These are phyloP conservation scores for Eulemur rufifrons DNA, from an alignment of 2,113 vertebrate species.

Conservation along the genomic window DNA sequence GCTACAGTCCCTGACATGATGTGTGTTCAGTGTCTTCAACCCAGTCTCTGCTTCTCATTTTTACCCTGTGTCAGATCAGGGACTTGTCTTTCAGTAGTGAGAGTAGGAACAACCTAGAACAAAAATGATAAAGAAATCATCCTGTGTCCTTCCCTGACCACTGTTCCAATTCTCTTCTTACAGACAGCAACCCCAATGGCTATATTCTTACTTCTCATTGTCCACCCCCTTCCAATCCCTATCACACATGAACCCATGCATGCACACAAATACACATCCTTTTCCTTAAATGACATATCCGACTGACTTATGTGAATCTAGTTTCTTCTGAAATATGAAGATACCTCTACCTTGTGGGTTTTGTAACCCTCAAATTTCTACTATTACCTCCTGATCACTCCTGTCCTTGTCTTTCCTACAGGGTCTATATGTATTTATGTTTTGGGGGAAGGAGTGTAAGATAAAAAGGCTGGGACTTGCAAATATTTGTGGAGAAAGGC, in stretches of 20 bases:
- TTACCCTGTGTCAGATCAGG: background rate
- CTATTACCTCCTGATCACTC: background rate
- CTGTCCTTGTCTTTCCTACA: background rate
- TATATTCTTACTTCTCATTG: background rate
- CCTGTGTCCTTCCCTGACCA: background rate
- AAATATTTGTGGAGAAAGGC: background rate
- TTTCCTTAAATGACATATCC: background rate
- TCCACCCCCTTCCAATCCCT: background rate
- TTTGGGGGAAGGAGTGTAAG: fast-evolving
- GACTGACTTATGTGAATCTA: background rate
- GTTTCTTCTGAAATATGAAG: background rate
- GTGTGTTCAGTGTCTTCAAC: background rate
- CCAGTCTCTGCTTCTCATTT: background rate
- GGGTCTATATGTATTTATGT: background rate
- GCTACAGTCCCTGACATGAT: background rate
- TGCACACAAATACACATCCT: background rate
- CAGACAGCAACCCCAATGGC: background rate
- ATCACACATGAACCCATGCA: fast-evolving
- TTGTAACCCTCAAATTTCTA: background rate
- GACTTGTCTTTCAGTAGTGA: background rate
- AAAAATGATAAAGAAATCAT: background rate
- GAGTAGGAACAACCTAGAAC: background rate
- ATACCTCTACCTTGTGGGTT: background rate
- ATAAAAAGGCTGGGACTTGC: background rate
- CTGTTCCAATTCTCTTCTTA: background rate